Percentiles rank a stretch among this genome's conserved stretches.
Evolutionary conservation across 2,888 invertebrate genomes (phyloP).

Genomic region (Stratiomys singularior): DNA sequence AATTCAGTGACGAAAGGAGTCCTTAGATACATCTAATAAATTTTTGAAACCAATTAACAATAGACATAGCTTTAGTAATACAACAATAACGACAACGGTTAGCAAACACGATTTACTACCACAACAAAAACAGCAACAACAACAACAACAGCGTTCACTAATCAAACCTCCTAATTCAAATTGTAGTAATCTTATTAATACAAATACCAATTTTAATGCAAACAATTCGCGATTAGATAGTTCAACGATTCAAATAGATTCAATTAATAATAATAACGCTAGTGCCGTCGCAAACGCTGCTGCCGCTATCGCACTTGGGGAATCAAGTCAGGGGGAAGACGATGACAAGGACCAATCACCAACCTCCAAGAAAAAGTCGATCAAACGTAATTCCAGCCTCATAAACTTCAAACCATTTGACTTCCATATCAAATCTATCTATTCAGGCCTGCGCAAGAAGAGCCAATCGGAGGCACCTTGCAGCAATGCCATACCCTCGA

Average conservation of each 20-base stretch:
- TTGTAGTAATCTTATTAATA: constrained; percentile 52
- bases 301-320: neutral
- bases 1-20: constrained; percentile 79
- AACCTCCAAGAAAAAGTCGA: constrained; percentile 48
- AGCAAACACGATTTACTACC: constrained; percentile 62
- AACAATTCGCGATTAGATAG: constrained; percentile 58
- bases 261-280: constrained; percentile 58
- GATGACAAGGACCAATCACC: constrained; percentile 26
- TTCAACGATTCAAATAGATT: constrained; percentile 60
- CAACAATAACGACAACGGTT: constrained; percentile 66
- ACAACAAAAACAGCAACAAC: neutral
- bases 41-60: constrained; percentile 64
- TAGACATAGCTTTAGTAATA: constrained; percentile 65
- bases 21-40: constrained; percentile 68
- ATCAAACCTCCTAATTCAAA: constrained; percentile 53
- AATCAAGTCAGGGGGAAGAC: neutral
- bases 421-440: constrained; percentile 64
- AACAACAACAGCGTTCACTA: constrained; percentile 54
- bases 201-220: constrained; percentile 50
- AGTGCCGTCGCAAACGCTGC: constrained; percentile 50
- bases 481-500: constrained; percentile 25
- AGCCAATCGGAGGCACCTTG: constrained; percentile 47
- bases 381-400: constrained; percentile 56
- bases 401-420: constrained; percentile 65
- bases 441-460: constrained; percentile 61